These are phyloP conservation scores for Drosophila sturtevanti DNA, from an alignment of 1,140 invertebrate genomes.

Conservation along the genomic window DNA sequence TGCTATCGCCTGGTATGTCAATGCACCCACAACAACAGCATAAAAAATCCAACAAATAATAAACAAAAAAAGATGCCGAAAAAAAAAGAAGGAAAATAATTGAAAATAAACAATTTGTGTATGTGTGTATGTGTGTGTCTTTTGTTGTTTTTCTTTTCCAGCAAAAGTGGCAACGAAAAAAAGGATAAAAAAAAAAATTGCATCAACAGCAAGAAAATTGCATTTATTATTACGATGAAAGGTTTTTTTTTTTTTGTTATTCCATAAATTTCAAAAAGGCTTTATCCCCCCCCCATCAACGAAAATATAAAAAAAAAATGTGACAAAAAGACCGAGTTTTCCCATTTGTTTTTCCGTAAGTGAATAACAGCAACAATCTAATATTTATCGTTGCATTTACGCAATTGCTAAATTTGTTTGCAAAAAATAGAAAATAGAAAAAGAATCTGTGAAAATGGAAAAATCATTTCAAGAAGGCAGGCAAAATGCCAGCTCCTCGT, in stretches of 20 bases:
- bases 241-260: not conserved
- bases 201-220: not conserved
- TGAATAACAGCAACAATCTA: not conserved
- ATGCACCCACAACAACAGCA: constrained; percentile 2
- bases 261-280: not conserved
- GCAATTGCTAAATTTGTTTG: not conserved
- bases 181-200: not conserved
- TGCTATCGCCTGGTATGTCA: not conserved
- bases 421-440: no score
- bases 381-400: constrained; percentile 2
- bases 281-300: not conserved
- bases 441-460: not conserved
- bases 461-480: not conserved
- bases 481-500: not conserved
- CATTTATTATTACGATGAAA: not conserved
- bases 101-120: constrained; percentile 5
- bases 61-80: no score
- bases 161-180: not conserved
- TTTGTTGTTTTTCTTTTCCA: not conserved
- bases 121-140: no score
- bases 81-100: not conserved
- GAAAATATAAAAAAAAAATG: not conserved
- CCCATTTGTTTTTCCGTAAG: not conserved
- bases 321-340: not conserved
- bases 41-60: not conserved